phyloP scores from a whole-genome alignment of 2,888 invertebrate species.

The Scaeva pyrastri region DNA sequence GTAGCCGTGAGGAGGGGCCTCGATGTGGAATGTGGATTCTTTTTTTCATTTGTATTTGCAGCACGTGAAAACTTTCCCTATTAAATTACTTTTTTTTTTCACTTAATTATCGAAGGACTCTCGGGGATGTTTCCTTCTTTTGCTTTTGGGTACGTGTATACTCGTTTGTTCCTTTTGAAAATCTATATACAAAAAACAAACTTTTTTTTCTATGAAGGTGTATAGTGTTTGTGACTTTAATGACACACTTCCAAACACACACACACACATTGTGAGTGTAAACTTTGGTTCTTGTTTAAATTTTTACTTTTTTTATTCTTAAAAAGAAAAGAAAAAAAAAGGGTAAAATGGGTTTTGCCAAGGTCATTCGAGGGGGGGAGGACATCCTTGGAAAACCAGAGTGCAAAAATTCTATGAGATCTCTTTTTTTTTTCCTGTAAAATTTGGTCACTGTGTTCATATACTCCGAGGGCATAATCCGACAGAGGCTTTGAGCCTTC shows the following conservation, averaged over 20 bases:
- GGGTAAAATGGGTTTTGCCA: slow-evolving; percentile 37
- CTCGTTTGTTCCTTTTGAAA: not conserved
- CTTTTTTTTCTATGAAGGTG: slow-evolving; percentile 3
- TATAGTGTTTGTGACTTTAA: not conserved
- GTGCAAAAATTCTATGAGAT: slow-evolving; percentile 13
- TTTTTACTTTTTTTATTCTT: not conserved
- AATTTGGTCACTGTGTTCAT: not conserved
- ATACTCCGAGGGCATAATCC: slow-evolving; percentile 27
- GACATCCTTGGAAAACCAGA: not conserved
- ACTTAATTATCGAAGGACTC: slow-evolving; percentile 67
- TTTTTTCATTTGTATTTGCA: slow-evolving; percentile 67
- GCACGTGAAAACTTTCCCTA: slow-evolving; percentile 74
- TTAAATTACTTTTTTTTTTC: slow-evolving; percentile 70
- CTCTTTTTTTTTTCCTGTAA: slow-evolving; percentile 11
- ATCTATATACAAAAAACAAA: not conserved
- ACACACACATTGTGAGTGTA: slow-evolving; percentile 21
- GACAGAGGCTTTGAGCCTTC: not conserved
- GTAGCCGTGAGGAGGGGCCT: not conserved
- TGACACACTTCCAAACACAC: slow-evolving; percentile 7
- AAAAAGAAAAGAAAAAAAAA: not conserved
- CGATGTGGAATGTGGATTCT: not conserved
- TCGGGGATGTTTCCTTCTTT: slow-evolving; percentile 34
- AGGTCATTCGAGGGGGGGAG: slow-evolving; percentile 33
- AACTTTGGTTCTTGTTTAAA: not conserved
- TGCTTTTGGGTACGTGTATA: slow-evolving; percentile 23